Base-by-base conservation (phyloP, 2,888 invertebrate genomes). In the Lampropteryx suffumata region DNA sequence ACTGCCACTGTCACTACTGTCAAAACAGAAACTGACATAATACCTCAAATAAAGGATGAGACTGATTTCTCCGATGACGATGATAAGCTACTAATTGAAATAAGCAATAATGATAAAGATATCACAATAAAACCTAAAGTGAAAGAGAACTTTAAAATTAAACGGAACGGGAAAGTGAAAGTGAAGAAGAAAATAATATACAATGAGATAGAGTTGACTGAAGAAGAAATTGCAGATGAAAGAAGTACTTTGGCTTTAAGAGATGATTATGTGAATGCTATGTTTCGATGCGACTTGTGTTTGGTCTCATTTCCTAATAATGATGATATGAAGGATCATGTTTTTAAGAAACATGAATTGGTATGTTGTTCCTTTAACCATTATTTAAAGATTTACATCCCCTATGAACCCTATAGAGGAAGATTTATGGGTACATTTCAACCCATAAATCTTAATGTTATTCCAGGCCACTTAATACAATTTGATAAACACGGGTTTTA, bases 281-380 rank as follows among this genome's bases (percentile, higher is more conserved):
- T 85, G 76, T 84, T 82, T 46, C 66, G 69, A 5, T 89, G 89
- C 56, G 81, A 82, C 0, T 56, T 29, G 0, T 89, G 89, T 65
- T 69, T 88, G 0, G 0, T 76, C 0, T 63, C 83, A 0, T 89
- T 87, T 46, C 81, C 87, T 0, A 88, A 85, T 55, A 69, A 63
- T 0, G 87, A 89, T 3, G 86, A 86, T 55, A 65, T 85, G 46
- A 76, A 71, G 1, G 88, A 89, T 0, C 89, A 89, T 67, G 7
- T 68, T 0, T 58, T 33, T 3, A 44, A 72, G 0, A 89, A 87
- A 53, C 89, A 89, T 74, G 73, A 81, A 4, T 41, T 67, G 72
- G 88, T 88, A 59, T 69, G 80, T 70, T 33, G 24, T 11, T 17
- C 4, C 7, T 21, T 21, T 21, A 3, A 3, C 21, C 21, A 21